A percentile compares a stretch with the other conserved stretches of the same genome.
Conservation (phyloP, 1,140 invertebrate species). For the Drosophila varians region DNA sequence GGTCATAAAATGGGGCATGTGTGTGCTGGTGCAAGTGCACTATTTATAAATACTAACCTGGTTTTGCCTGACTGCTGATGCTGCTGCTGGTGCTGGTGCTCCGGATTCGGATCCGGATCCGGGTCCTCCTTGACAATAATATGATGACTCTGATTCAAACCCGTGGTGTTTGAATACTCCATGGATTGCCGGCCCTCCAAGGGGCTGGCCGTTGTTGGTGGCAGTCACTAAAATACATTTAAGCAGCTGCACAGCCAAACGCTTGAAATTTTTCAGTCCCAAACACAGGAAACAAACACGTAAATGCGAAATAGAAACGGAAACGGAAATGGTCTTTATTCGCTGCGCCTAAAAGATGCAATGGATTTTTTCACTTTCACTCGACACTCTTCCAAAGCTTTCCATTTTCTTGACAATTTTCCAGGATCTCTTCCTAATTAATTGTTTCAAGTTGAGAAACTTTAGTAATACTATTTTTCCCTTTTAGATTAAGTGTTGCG, state of each 20-base stretch:
- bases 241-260: slow-evolving; percentile 69
- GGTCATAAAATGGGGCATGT: slow-evolving; percentile 67
- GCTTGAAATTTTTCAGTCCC: slow-evolving; percentile 16
- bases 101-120: slow-evolving; percentile 13
- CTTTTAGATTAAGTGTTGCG: slow-evolving; percentile 40
- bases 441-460: not conserved
- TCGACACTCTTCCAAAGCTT: not conserved
- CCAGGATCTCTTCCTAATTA: not conserved
- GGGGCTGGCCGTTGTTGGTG: slow-evolving; percentile 78
- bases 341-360: slow-evolving; percentile 78
- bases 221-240: slow-evolving; percentile 83
- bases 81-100: slow-evolving; percentile 20
- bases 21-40: slow-evolving; percentile 7
- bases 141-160: slow-evolving; percentile 65
- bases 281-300: slow-evolving; percentile 11
- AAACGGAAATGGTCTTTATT: slow-evolving; percentile 44
- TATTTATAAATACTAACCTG: slow-evolving; percentile 65
- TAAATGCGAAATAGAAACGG: slow-evolving; percentile 22
- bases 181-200: slow-evolving; percentile 83
- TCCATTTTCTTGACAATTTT: slow-evolving; percentile 3
- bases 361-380: slow-evolving; percentile 65
- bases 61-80: slow-evolving; percentile 41
- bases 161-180: slow-evolving; percentile 81
- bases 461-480: not conserved
- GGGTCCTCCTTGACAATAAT: slow-evolving; percentile 36